These are phyloP conservation scores for Galagoides demidoff DNA, from an alignment of 2,797 vertebrate genomes.

Conservation along the genomic window DNA sequence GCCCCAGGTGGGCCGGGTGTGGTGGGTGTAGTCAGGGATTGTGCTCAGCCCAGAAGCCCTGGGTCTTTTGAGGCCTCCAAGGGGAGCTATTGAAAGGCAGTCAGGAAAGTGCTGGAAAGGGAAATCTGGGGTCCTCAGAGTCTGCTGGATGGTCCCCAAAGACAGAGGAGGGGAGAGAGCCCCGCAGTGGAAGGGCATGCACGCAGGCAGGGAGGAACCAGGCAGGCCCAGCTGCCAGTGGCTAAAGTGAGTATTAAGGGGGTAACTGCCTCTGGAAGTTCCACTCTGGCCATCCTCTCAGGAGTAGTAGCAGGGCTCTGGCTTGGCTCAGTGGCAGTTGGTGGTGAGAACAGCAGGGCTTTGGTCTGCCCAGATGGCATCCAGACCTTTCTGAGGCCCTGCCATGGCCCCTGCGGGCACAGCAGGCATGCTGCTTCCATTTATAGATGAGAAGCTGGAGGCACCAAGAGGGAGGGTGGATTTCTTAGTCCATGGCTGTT, in stretches of 20 bases:
- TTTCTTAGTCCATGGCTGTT: not conserved
- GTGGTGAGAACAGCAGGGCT: too few species aligned
- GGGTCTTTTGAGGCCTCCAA: not conserved
- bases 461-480: not conserved
- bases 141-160: not conserved
- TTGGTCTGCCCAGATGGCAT: rapidly evolving
- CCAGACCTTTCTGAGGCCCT: not conserved
- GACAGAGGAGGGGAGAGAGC: not conserved
- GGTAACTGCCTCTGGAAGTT: too few species aligned
- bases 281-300: rapidly evolving
- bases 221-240: rapidly evolving
- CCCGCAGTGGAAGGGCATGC: rapidly evolving
- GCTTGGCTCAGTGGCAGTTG: not conserved
- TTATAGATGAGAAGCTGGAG: not conserved
- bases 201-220: rapidly evolving
- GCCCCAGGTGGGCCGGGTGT: not conserved
- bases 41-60: rapidly evolving
- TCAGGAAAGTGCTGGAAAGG: not conserved
- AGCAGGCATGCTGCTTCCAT: not conserved
- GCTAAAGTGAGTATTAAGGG: rapidly evolving
- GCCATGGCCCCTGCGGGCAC: not conserved
- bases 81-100: not conserved
- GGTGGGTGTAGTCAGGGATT: rapidly evolving
- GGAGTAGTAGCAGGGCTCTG: not conserved
- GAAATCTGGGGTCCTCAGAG: rapidly evolving